Percentiles rank a stretch among this genome's conserved stretches.
Conservation (phyloP, 2,113 vertebrate genomes). For the Apodemus speciosus region DNA sequence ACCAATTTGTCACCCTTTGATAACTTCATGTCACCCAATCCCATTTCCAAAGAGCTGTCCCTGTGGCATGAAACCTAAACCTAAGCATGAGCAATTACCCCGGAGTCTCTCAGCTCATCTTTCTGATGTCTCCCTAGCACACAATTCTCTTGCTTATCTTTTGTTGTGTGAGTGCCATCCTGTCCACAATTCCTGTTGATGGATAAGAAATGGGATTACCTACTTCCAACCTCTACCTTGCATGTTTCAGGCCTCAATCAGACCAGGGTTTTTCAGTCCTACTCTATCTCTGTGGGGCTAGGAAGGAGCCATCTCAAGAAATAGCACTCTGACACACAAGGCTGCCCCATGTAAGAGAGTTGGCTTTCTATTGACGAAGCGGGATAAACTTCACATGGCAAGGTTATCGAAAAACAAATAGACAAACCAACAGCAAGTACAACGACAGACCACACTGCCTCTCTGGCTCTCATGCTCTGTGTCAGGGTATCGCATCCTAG, state of each 20-base stretch:
- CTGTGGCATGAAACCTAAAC: too few relatives aligned
- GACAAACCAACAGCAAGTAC: background rate
- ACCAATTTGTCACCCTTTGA: too few relatives aligned
- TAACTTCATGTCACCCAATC: background rate
- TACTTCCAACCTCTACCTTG: background rate
- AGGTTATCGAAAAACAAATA: background rate
- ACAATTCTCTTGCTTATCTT: background rate
- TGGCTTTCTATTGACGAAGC: constrained; percentile 48
- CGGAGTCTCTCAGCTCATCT: background rate
- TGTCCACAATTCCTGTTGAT: background rate
- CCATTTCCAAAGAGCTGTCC: background rate
- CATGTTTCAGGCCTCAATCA: background rate
- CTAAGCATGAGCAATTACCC: background rate
- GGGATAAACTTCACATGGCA: background rate
- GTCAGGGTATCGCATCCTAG: background rate
- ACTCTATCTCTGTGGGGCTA: background rate
- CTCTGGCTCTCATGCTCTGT: background rate
- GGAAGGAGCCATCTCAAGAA: background rate
- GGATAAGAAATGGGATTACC: background rate
- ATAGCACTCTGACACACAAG: background rate
- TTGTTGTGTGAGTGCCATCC: background rate
- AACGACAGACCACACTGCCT: background rate
- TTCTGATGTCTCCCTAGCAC: background rate
- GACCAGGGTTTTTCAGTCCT: background rate
- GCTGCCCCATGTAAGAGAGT: constrained; percentile 37